phyloP scores from a whole-genome alignment of 2,797 vertebrate species.

The Phoxinus dragarum region DNA sequence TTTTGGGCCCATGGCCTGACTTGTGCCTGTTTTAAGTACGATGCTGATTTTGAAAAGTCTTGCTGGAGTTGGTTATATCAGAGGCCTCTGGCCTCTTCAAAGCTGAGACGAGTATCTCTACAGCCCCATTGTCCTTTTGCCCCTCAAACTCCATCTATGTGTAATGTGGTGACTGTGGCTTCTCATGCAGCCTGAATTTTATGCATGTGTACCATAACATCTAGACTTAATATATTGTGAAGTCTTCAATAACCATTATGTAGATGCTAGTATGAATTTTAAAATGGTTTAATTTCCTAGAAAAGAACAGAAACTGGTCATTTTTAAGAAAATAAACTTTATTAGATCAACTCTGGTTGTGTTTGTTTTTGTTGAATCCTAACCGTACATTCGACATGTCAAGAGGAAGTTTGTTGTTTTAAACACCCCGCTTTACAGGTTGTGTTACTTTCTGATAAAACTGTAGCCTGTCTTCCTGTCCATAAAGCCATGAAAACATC shows the following conservation, averaged over 20 bases:
- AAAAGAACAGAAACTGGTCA: constrained; percentile 98
- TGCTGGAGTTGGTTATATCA: constrained; percentile 82
- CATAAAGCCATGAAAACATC: constrained; percentile 14
- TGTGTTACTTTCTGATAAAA: neutral
- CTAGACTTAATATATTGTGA: constrained; percentile 99
- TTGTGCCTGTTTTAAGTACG: constrained; percentile 56
- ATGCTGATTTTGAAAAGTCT: constrained; percentile 65
- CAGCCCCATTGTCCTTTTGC: constrained; percentile 82
- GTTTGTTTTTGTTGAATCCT: constrained; percentile 39
- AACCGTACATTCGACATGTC: neutral
- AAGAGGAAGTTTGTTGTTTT: constrained; percentile 27
- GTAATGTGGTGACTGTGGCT: constrained; percentile 99
- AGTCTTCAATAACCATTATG: constrained; percentile 99
- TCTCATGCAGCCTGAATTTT: constrained; percentile 99
- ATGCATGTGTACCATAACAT: constrained; percentile 99
- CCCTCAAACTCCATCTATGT: constrained; percentile 80
- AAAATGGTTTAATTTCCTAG: constrained; percentile 99
- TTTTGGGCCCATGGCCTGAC: constrained; percentile 46
- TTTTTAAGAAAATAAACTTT: constrained; percentile 99
- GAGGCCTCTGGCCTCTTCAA: constrained; percentile 80
- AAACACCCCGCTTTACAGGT: neutral
- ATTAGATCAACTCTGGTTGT: constrained; percentile 88
- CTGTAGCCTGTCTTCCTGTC: neutral
- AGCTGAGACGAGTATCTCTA: constrained; percentile 90
- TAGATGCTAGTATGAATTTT: constrained; percentile 99